These are phyloP conservation scores for Pogoniulus pusillus DNA, from an alignment of 2,797 vertebrate species.

Conservation along the genomic window DNA sequence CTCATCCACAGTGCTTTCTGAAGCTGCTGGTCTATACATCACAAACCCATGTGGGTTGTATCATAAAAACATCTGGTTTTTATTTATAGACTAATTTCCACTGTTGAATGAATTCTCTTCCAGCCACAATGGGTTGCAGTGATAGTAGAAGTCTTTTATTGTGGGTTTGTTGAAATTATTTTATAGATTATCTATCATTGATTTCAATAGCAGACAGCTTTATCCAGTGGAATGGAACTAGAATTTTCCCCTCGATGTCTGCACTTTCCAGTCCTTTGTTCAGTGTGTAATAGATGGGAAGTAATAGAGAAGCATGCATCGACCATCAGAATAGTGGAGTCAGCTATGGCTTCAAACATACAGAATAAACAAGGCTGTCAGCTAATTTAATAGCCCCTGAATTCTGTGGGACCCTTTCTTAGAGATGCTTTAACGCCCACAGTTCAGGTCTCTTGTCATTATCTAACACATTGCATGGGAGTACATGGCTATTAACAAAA, in stretches of 20 bases:
- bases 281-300: neutral
- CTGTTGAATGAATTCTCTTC: neutral
- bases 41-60: neutral
- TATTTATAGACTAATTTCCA: neutral
- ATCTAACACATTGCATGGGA: neutral
- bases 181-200: conserved; percentile 31
- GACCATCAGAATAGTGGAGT: neutral
- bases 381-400: neutral
- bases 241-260: neutral
- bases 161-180: conserved; percentile 8
- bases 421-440: neutral
- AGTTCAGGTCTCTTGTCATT: neutral
- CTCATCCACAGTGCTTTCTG: neutral
- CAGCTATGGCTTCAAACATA: neutral
- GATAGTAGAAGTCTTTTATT: neutral
- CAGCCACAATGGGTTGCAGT: neutral
- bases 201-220: neutral
- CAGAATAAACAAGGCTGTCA: neutral
- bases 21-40: neutral
- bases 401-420: neutral
- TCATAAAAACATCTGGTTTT: neutral
- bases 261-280: conserved; percentile 10
- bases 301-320: neutral
- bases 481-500: neutral
- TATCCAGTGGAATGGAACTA: neutral